Conservation (phyloP, 2,797 vertebrate species). For the Anguilla obscura region DNA sequence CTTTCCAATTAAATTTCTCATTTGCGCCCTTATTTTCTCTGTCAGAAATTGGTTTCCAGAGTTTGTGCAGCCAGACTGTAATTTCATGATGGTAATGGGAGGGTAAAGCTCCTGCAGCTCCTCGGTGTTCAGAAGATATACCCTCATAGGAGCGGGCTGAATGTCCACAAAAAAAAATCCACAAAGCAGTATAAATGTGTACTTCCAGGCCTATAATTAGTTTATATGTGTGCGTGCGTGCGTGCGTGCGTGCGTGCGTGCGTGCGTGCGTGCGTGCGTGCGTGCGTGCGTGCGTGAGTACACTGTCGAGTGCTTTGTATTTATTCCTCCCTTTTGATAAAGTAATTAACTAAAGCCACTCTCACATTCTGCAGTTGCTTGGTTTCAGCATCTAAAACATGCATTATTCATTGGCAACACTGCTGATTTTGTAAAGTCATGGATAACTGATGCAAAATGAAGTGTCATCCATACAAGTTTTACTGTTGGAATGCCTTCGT, state of each 20-base stretch:
- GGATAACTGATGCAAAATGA: not conserved
- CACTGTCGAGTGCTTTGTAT: not conserved
- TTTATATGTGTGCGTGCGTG: not conserved
- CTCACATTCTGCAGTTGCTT: not conserved
- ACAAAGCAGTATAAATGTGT: not conserved
- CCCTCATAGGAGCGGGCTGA: slow-evolving; percentile 58
- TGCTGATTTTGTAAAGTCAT: not conserved
- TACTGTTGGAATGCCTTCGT: not conserved
- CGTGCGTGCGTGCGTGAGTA: not conserved
- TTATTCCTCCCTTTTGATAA: not conserved
- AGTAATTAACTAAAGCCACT: not conserved
- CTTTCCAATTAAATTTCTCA: slow-evolving; percentile 80
- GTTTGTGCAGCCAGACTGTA: slow-evolving; percentile 64
- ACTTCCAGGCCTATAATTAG: not conserved
- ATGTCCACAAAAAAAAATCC: not conserved
- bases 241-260: too few species aligned
- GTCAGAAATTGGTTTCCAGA: slow-evolving; percentile 68
- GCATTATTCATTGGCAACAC: not conserved
- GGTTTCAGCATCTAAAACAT: not conserved
- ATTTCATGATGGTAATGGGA: slow-evolving; percentile 66
- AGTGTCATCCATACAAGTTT: not conserved
- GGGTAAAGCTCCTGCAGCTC: slow-evolving; percentile 55
- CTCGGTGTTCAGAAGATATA: slow-evolving; percentile 55
- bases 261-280: not conserved
- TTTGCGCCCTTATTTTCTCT: slow-evolving; percentile 75